Evolutionary conservation across 2,797 vertebrate genomes (phyloP).

Genomic region (Clarias laeviceps): DNA sequence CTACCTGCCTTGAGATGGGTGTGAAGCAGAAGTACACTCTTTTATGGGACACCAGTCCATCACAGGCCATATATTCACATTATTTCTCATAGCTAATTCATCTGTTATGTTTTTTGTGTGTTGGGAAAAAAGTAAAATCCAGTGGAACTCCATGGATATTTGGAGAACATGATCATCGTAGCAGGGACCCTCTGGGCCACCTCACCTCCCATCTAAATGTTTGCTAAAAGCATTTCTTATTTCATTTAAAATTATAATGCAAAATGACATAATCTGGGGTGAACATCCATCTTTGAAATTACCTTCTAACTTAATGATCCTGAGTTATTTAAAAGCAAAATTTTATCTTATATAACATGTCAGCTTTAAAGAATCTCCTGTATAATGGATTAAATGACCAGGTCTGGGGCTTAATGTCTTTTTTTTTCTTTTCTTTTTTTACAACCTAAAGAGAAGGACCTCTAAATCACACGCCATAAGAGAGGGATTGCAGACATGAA

Average conservation of each 20-base stretch:
- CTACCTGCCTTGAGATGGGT: not conserved
- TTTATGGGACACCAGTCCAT: not conserved
- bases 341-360: not conserved
- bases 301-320: not conserved
- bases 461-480: slow-evolving; percentile 8
- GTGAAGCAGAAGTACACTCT: not conserved
- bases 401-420: not conserved
- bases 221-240: slow-evolving; percentile 2
- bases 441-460: not conserved
- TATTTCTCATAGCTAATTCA: not conserved
- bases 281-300: not conserved
- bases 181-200: not conserved
- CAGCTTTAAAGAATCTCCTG: slow-evolving; percentile 8
- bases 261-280: not conserved
- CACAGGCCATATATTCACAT: not conserved
- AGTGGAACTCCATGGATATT: not conserved
- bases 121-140: not conserved
- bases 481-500: slow-evolving; percentile 19
- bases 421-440: slow-evolving; percentile 16
- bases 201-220: not conserved
- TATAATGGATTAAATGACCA: not conserved
- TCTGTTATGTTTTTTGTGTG: not conserved
- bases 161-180: not conserved
- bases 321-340: slow-evolving; percentile 5
- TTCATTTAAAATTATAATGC: not conserved